phyloP scores from a whole-genome alignment of 23 tunicate species.

The Pegea sp. region DNA sequence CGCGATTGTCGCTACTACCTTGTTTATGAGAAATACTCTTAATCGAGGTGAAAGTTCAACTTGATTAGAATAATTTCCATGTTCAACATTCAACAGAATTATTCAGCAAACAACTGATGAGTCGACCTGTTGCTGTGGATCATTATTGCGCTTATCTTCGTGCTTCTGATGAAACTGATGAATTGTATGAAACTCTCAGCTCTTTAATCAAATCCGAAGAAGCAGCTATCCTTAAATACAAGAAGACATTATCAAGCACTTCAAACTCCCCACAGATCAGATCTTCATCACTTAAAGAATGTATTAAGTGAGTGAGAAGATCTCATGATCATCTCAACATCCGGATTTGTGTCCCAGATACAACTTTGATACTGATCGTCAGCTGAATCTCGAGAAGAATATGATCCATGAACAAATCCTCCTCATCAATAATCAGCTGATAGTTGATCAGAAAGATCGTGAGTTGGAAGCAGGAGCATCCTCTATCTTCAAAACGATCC shows the following conservation, averaged over 20 bases:
- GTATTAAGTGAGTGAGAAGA: slow-evolving; percentile 4
- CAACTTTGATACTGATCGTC: slow-evolving; percentile 53
- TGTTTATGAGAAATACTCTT: slow-evolving; percentile 66
- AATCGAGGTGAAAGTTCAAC: slow-evolving; percentile 66
- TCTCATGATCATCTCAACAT: background rate
- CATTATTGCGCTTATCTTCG: slow-evolving; percentile 84
- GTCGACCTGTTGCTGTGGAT: slow-evolving; percentile 62
- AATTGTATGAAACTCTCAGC: slow-evolving; percentile 70
- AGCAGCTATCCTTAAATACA: slow-evolving; percentile 85
- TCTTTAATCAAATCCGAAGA: too few relatives aligned
- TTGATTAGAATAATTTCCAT: too few relatives aligned
- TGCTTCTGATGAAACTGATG: slow-evolving; percentile 53
- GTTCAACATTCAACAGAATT: too few relatives aligned
- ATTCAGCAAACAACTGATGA: slow-evolving; percentile 87
- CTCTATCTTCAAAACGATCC: slow-evolving; percentile 57
- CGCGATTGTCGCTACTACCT: slow-evolving; percentile 51
- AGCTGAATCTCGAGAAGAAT: slow-evolving; percentile 27
- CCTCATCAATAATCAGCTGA: slow-evolving; percentile 38
- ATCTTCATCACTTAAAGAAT: slow-evolving; percentile 33
- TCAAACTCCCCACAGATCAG: slow-evolving; percentile 55
- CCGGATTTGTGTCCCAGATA: slow-evolving; percentile 11
- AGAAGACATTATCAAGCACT: slow-evolving; percentile 25
- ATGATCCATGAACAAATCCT: slow-evolving; percentile 45
- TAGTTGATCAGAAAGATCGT: slow-evolving; percentile 49
- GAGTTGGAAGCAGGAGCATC: slow-evolving; percentile 21